Percentiles rank a stretch among this genome's conserved stretches.
Conservation (phyloP, 2,888 invertebrate genomes). For the Abscondita cerata region DNA sequence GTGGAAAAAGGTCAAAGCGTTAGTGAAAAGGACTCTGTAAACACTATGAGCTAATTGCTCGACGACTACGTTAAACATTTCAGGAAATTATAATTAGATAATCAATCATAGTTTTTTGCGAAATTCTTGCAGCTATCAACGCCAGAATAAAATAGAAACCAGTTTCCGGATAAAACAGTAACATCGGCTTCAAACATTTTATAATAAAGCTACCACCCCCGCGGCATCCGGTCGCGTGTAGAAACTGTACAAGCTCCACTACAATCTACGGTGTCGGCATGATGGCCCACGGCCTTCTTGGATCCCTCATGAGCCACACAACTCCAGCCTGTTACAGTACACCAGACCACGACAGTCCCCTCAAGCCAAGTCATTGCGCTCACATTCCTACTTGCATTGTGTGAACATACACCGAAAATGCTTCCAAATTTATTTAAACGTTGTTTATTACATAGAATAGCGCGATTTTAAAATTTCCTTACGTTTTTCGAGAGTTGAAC, state of each 20-base stretch:
- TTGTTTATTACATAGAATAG: slow-evolving; percentile 14
- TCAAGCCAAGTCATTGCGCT: slow-evolving; percentile 53
- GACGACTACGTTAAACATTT: too few species aligned
- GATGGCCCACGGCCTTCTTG: slow-evolving; percentile 52
- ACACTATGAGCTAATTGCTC: too few species aligned
- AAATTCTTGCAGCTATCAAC: too few species aligned
- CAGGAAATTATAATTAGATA: too few species aligned
- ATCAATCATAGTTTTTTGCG: too few species aligned
- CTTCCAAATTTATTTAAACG: slow-evolving; percentile 34
- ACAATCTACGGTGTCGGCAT: slow-evolving; percentile 50
- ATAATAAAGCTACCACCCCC: slow-evolving; percentile 58
- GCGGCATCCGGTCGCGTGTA: slow-evolving; percentile 59
- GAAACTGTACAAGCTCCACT: slow-evolving; percentile 46
- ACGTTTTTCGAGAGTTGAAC: slow-evolving; percentile 4
- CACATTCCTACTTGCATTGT: slow-evolving; percentile 42
- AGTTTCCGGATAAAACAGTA: slow-evolving; percentile 24
- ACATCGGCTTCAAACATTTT: slow-evolving; percentile 44
- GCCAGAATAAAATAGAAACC: neutral
- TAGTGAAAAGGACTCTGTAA: too few species aligned
- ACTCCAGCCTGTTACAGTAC: slow-evolving; percentile 47
- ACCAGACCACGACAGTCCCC: slow-evolving; percentile 57
- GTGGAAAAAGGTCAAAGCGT: too few species aligned
- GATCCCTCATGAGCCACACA: slow-evolving; percentile 48
- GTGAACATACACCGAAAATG: slow-evolving; percentile 37
- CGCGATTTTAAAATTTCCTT: slow-evolving; percentile 9